phyloP scores from a whole-genome alignment of 1,140 invertebrate species.

The Pachyrhynchus sulphureomaculatus region DNA sequence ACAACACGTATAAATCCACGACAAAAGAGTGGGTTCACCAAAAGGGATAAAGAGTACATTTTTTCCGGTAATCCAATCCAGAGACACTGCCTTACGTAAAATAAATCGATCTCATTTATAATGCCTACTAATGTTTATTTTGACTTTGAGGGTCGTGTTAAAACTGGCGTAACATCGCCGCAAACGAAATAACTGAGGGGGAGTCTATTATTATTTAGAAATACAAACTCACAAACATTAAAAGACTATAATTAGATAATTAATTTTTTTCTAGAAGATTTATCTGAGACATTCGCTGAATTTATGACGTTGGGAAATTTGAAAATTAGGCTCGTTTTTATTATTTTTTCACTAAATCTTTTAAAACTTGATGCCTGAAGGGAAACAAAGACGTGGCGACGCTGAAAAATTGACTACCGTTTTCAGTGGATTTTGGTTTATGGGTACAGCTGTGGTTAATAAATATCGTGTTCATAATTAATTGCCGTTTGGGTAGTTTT shows the following conservation, averaged over 20 bases:
- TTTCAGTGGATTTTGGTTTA: too few relatives aligned
- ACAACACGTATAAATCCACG: background rate
- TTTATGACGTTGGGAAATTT: background rate
- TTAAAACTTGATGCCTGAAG: background rate
- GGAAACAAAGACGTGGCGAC: too few relatives aligned
- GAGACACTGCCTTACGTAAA: background rate
- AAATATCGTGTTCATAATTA: too few relatives aligned
- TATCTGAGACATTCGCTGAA: background rate
- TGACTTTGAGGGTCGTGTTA: background rate
- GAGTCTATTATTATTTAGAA: constrained; percentile 5
- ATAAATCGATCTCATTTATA: background rate
- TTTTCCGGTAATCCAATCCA: background rate
- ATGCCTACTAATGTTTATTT: background rate
- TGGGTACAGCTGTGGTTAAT: too few relatives aligned
- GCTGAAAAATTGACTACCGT: too few relatives aligned
- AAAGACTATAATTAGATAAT: constrained; percentile 2
- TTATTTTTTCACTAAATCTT: constrained; percentile 6
- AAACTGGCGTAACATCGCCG: background rate
- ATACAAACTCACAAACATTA: background rate
- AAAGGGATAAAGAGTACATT: constrained; percentile 2
- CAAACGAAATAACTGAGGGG: background rate
- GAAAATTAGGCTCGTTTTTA: constrained; percentile 7
- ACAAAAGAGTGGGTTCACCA: background rate
- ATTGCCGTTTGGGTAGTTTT: too few relatives aligned
- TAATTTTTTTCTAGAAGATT: background rate